These are phyloP conservation scores for Labeo rohita DNA, from an alignment of 2,113 vertebrate genomes.

Conservation along the genomic window DNA sequence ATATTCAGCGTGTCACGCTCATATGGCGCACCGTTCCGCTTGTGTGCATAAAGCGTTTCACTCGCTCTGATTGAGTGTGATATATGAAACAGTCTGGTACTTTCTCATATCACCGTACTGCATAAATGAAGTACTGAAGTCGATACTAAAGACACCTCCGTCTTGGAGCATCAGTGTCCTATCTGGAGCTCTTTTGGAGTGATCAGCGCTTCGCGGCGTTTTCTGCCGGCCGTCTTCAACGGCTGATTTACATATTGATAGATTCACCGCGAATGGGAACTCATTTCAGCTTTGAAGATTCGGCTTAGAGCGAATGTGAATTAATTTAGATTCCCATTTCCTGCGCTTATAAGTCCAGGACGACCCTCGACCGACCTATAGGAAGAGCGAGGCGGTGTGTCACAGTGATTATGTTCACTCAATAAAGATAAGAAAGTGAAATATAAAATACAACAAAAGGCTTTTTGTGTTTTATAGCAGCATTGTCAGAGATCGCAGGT, in stretches of 20 bases:
- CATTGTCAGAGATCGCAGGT: not conserved
- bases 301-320: constrained; percentile 50
- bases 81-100: constrained; percentile 43
- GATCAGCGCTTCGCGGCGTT: constrained; percentile 35
- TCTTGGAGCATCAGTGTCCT: constrained; percentile 15
- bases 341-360: constrained; percentile 23
- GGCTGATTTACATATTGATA: constrained; percentile 62
- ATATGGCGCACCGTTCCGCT: not conserved
- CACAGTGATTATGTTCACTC: constrained; percentile 26
- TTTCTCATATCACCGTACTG: constrained; percentile 18
- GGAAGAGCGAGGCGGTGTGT: not conserved
- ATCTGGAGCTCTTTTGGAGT: constrained; percentile 37
- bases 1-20: constrained; percentile 30
- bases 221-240: constrained; percentile 36
- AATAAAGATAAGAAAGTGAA: constrained; percentile 21
- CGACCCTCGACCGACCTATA: not conserved
- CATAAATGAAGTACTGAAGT: constrained; percentile 34
- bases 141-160: constrained; percentile 42
- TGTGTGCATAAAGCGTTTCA: constrained; percentile 11
- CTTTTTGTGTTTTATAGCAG: not conserved
- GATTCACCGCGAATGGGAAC: constrained; percentile 48
- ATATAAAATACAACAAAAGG: constrained; percentile 14
- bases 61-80: constrained; percentile 30
- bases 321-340: constrained; percentile 62
- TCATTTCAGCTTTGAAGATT: constrained; percentile 56